These are phyloP conservation scores for Australoheros scitulus DNA, from an alignment of 2,113 vertebrate genomes.

Conservation along the genomic window DNA sequence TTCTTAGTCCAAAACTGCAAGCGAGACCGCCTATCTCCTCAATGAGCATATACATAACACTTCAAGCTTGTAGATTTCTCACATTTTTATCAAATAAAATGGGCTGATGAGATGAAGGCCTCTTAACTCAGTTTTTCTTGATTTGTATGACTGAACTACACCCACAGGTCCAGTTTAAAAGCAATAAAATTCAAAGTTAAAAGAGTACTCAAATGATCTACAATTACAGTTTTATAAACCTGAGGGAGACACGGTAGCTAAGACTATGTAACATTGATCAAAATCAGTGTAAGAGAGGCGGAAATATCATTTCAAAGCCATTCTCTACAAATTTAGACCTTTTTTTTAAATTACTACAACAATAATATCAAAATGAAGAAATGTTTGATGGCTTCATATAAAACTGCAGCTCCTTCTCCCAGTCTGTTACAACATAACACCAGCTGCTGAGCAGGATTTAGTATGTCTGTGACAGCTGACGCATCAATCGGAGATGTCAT, in stretches of 20 bases:
- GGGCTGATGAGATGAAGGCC: neutral
- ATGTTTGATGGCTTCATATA: neutral
- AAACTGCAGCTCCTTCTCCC: neutral
- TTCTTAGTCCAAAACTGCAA: neutral
- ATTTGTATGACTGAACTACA: neutral
- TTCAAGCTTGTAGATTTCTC: neutral
- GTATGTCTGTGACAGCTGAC: slow-evolving; percentile 1
- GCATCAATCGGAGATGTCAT: slow-evolving; percentile 32
- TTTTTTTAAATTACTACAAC: neutral
- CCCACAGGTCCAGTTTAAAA: neutral
- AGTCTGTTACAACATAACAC: neutral
- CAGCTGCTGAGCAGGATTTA: slow-evolving; percentile 24
- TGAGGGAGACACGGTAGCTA: neutral
- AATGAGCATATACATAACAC: neutral
- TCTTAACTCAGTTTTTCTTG: neutral
- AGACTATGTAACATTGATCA: neutral
- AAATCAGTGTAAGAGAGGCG: neutral
- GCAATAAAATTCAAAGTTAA: neutral
- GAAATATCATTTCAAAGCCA: neutral
- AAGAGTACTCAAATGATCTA: neutral
- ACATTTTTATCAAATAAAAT: slow-evolving; percentile 6
- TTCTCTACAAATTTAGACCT: neutral
- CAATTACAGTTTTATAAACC: neutral
- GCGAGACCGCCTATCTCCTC: neutral
- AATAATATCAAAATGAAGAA: neutral